phyloP scores from a whole-genome alignment of 2,113 vertebrate genomes.

The Pelvicachromis taeniatus region DNA sequence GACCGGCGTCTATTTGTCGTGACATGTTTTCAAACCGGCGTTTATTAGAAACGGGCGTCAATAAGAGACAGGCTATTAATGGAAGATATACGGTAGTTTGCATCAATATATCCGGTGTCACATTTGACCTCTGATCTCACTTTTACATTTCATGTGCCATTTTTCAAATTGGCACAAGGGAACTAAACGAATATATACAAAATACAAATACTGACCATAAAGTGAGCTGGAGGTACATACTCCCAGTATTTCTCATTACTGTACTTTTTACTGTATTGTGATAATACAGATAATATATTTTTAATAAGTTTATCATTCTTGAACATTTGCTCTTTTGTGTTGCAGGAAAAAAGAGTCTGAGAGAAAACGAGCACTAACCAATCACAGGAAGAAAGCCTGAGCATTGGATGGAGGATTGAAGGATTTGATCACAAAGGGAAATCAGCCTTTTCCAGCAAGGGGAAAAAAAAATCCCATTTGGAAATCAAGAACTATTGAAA shows the following conservation, averaged over 20 bases:
- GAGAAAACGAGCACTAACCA: neutral
- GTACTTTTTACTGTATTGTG: neutral
- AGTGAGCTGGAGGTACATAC: neutral
- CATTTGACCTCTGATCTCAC: too few species aligned
- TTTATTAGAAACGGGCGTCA: too few species aligned
- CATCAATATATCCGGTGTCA: too few species aligned
- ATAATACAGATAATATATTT: neutral
- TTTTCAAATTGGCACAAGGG: neutral
- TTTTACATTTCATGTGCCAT: neutral
- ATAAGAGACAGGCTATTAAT: too few species aligned
- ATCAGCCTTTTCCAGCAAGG: neutral
- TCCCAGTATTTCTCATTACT: neutral
- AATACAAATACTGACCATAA: neutral
- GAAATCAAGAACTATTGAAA: conserved; percentile 44
- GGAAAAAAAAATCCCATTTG: neutral
- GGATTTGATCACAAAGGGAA: conserved; percentile 6
- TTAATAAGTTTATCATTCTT: neutral
- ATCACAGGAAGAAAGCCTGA: neutral
- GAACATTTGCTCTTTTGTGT: neutral
- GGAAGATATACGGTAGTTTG: too few species aligned
- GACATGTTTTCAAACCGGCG: too few species aligned
- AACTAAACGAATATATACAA: neutral
- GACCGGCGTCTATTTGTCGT: too few species aligned
- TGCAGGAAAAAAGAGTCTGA: neutral
- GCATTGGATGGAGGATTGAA: neutral